Evolutionary conservation across 2,888 invertebrate genomes (phyloP).

Genomic region (Chrysina gloriosa): DNA sequence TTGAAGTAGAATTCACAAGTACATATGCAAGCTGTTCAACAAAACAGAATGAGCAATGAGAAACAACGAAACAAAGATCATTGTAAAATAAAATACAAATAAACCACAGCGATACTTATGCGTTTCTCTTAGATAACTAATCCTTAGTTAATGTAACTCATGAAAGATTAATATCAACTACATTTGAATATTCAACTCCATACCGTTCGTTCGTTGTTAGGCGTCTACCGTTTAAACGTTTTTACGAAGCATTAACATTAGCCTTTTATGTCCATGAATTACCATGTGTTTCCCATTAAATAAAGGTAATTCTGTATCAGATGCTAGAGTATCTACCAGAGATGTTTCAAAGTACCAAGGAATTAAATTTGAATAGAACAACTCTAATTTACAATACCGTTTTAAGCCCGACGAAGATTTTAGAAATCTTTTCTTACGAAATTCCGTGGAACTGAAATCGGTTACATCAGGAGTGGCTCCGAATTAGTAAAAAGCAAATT

Average conservation of each 20-base stretch:
- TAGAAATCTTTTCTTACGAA: not conserved
- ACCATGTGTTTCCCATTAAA: conserved; percentile 26
- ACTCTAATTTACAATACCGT: not conserved
- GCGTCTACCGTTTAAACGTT: not conserved
- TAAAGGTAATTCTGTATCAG: not conserved
- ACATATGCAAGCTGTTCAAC: too few relatives aligned
- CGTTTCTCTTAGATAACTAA: too few relatives aligned
- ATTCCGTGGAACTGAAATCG: not conserved
- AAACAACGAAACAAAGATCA: too few relatives aligned
- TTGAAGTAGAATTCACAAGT: too few relatives aligned
- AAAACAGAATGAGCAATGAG: too few relatives aligned
- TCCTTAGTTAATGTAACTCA: not conserved
- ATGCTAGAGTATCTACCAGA: not conserved
- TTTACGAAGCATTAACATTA: conserved; percentile 19
- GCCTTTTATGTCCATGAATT: conserved; percentile 21
- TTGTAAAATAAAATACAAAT: too few relatives aligned
- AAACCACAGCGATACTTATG: too few relatives aligned
- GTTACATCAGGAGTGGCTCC: not conserved
- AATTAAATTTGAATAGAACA: conserved; percentile 29
- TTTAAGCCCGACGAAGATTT: not conserved
- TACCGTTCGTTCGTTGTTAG: conserved; percentile 1
- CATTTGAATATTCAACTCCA: conserved; percentile 9
- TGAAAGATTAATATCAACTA: conserved; percentile 15
- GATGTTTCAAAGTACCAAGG: not conserved
- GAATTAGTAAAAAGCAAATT: not conserved